Evolutionary conservation across 35 echinoderm and acorn worm genomes (phyloP).

Genomic region (Ptychodera flava): DNA sequence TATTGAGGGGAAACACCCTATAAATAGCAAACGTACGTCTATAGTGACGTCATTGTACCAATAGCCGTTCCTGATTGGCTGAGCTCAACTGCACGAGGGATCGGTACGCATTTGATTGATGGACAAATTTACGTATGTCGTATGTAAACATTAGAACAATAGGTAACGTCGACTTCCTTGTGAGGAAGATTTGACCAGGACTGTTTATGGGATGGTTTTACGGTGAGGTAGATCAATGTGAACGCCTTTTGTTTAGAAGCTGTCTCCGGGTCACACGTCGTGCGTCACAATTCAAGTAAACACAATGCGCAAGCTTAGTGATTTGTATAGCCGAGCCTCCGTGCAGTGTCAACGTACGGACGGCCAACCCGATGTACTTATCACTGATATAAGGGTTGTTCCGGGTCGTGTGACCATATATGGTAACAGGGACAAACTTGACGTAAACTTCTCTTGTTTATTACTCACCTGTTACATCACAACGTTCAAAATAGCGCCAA

Average conservation of each 20-base stretch:
- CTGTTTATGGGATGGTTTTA: no score
- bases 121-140: not conserved
- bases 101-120: not conserved
- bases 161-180: not conserved
- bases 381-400: not conserved
- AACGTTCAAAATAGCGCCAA: no score
- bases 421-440: not conserved
- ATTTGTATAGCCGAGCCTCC: not conserved
- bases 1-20: not conserved
- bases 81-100: not conserved
- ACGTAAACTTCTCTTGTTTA: not conserved
- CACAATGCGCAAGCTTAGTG: no score
- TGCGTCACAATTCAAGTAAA: not conserved
- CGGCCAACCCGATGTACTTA: not conserved
- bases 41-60: not conserved
- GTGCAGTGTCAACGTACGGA: not conserved
- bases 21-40: not conserved
- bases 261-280: not conserved
- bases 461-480: not conserved
- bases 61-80: not conserved
- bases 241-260: no score
- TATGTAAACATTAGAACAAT: not conserved
- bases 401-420: not conserved
- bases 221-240: no score
- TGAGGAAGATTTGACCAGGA: not conserved